Evolutionary conservation across 2,888 invertebrate species (phyloP), one percentile per base, ranked within the genome.

Genomic region (Pardosa pseudoannulata): DNA sequence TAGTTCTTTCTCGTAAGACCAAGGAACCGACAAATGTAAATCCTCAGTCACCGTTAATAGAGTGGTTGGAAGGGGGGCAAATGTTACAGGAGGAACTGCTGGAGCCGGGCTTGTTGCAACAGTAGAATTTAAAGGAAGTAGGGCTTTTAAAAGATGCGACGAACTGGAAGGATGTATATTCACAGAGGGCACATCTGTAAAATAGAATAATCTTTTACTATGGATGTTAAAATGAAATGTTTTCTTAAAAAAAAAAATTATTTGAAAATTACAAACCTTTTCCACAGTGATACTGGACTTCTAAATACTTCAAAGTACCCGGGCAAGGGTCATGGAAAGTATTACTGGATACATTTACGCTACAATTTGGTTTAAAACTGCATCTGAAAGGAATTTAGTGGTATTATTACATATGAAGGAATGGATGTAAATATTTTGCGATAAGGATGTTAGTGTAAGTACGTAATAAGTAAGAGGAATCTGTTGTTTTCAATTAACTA

Each of bases 291-390:
- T 93, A 94, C 88, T 94, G 94, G 89, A 92, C 93, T 91, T 94
- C 94, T 90, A 94, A 91, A 92, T 94, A 94, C 92, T 94, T 94
- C 90, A 91, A 91, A 89, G 94, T 94, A 88, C 92, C 93, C 88
- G 93, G 93, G 91, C 94, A 94, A 88, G 94, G 93, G 90, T 94
- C 93, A 89, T 88, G 89, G 93, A 94, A 91, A 70, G 90, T 88
- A 32, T 88, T 86, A 79, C 90, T 90, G 87, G 90, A 90, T 28
- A 91, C 90, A 56, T 89, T 79, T 41, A 91, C 89, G 70, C 89
- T 90, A 89, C 91, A 91, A 72, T 88, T 90, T 31, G 89, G 81
- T 81, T 89, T 89, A 71, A 88, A 88, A 81, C 88, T 89, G 89
- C 91, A 91, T 75, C 89, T 89, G 68, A 29, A 88, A 67, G 9